These are phyloP conservation scores for Euclidia mi DNA, from an alignment of 2,888 invertebrate genomes.

Conservation along the genomic window DNA sequence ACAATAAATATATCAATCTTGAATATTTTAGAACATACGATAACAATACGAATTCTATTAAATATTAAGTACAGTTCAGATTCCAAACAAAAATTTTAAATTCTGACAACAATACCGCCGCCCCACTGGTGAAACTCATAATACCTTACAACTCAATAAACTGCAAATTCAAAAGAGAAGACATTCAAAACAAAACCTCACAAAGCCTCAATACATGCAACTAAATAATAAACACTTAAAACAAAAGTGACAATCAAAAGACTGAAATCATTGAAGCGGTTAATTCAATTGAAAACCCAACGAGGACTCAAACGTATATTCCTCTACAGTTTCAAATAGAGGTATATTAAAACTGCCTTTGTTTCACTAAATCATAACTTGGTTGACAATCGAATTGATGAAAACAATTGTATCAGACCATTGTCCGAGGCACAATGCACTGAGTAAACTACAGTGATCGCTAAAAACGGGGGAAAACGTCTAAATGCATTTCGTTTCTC, in stretches of 20 bases:
- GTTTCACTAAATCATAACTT: slow-evolving; percentile 49
- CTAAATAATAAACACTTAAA: too few relatives aligned
- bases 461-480: slow-evolving; percentile 43
- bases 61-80: too few relatives aligned
- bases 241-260: slow-evolving; percentile 41
- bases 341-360: slow-evolving; percentile 54
- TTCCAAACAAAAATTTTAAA: too few relatives aligned
- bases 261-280: slow-evolving; percentile 31
- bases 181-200: too few relatives aligned
- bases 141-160: too few relatives aligned
- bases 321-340: slow-evolving; percentile 35
- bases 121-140: too few relatives aligned
- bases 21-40: too few relatives aligned
- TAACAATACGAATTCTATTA: too few relatives aligned
- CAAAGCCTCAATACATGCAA: too few relatives aligned
- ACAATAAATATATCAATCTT: too few relatives aligned
- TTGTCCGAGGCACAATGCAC: slow-evolving; percentile 58
- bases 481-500: slow-evolving; percentile 53
- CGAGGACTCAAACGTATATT: slow-evolving; percentile 28
- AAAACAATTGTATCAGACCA: slow-evolving; percentile 52
- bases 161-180: too few relatives aligned
- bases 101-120: too few relatives aligned
- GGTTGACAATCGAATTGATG: slow-evolving; percentile 58
- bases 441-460: slow-evolving; percentile 47
- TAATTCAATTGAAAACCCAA: slow-evolving; percentile 40